Evolutionary conservation across 2,113 vertebrate genomes (phyloP), one percentile per base, ranked within the genome.

Genomic region (Ptilorrhoa leucosticta): DNA sequence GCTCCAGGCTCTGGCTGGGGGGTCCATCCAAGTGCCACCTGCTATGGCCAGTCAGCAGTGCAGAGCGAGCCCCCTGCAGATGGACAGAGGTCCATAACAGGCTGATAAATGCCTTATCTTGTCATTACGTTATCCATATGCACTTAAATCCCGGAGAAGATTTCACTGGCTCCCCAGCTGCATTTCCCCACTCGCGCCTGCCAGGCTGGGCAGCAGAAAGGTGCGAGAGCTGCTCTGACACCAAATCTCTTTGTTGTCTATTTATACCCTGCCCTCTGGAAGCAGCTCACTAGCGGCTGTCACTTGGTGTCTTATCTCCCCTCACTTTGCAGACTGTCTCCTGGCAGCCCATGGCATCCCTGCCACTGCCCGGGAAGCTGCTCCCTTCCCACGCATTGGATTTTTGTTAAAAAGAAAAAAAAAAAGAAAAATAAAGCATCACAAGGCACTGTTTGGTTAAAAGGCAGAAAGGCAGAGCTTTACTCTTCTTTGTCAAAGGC

Each of bases 231-330:
- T 93, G 75, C 87, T 85, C 75, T 86, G 93, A 94, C 91, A 90
- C 87, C 56, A 35, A 72, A 96, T 87, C 84, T 75, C 80, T 96
- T 96, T 96, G 94, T 96, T 95, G 91, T 94, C 93, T 97, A 97
- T 97, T 97, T 97, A 96, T 97, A 96, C 50, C 73, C 89, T 88
- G 73, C 33, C 70, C 93, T 91, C 95, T 93, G 79, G 78, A 93
- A 96, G 37, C 82, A 7, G 87, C 75, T 96, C n/a, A 2, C 93
- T 72, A 76, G 90, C 75, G 63, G 81, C 94, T 96, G 93, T 96
- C 82, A 17, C 87, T 95, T 20, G 37, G 70, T 39, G 1, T 71
- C 84, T 91, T 70, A 64, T 82, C 94, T 91, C 84, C 56, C 66
- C 77, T 91, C 12, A 0, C 87, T 96, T 87, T 58, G 75, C 84